phyloP scores from a whole-genome alignment of 2,888 invertebrate genomes.

The Himalopsyche tibetana region DNA sequence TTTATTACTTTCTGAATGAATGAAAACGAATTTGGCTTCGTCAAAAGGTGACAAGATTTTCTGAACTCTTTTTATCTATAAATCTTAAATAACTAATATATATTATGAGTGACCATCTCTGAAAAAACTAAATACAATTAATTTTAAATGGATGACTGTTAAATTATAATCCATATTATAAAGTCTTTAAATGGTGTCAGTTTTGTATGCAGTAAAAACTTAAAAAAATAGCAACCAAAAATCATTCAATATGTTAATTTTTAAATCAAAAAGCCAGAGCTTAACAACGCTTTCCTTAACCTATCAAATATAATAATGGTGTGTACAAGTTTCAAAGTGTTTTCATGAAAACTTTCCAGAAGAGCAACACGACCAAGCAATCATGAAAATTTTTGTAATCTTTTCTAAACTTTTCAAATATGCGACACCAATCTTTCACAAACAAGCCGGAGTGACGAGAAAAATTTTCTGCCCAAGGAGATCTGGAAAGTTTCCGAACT shows the following conservation, averaged over 20 bases:
- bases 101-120: too few species aligned
- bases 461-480: conserved; percentile 9
- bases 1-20: too few species aligned
- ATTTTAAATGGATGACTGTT: too few species aligned
- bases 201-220: too few species aligned
- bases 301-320: conserved; percentile 34
- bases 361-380: conserved; percentile 20
- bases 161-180: too few species aligned
- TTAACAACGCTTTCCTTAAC: conserved; percentile 5
- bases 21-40: too few species aligned
- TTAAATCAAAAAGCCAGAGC: background rate
- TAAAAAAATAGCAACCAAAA: background rate
- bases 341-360: background rate
- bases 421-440: conserved; percentile 52
- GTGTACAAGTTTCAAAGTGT: conserved; percentile 26
- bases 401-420: conserved; percentile 54
- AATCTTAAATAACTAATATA: too few species aligned
- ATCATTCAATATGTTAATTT: conserved; percentile 15
- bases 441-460: conserved; percentile 47
- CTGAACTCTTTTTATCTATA: too few species aligned
- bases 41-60: too few species aligned
- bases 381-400: conserved; percentile 54
- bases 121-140: too few species aligned
- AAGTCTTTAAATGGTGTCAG: too few species aligned
- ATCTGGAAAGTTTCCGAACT: conserved; percentile 13